Percentiles rank a stretch among this genome's conserved stretches.
phyloP scores from a whole-genome alignment of 2,797 vertebrate genomes.

The Tokudaia tokunoshimensis region DNA sequence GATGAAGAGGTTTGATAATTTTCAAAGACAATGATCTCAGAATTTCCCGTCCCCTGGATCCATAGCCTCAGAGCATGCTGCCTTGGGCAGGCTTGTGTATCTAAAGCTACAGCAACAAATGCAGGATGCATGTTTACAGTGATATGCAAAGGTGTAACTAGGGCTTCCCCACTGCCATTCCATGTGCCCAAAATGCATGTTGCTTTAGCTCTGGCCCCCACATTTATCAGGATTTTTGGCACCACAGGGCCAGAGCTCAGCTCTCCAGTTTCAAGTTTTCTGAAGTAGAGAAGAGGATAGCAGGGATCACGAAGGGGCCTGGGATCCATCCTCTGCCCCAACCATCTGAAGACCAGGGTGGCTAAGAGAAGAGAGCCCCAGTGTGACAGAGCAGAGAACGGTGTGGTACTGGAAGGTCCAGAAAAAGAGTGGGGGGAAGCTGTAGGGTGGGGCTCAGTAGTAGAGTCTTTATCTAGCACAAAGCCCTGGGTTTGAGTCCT shows the following conservation, averaged over 20 bases:
- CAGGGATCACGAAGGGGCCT: constrained; percentile 13
- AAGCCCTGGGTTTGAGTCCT: not conserved
- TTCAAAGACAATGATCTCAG: not conserved
- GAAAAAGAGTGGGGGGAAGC: not conserved
- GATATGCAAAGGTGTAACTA: not conserved
- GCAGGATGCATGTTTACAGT: too few species aligned
- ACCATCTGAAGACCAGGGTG: not conserved
- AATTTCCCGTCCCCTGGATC: not conserved
- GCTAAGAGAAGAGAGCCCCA: not conserved
- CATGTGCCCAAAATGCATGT: not conserved
- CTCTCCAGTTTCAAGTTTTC: constrained; percentile 11
- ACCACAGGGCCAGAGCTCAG: not conserved
- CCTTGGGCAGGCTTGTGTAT: not conserved
- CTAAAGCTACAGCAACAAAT: not conserved
- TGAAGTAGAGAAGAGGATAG: not conserved
- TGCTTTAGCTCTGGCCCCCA: not conserved
- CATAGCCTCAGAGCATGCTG: too few species aligned
- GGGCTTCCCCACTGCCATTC: not conserved
- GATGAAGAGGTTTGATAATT: not conserved
- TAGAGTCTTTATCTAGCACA: not conserved
- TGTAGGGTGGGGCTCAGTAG: not conserved
- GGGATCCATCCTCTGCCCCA: not conserved
- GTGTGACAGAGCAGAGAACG: not conserved
- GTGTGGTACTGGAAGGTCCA: not conserved
- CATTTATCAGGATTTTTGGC: not conserved